Evolutionary conservation across 1,140 invertebrate genomes (phyloP), one percentile per base, ranked within the genome.

Genomic region (Drosophila watanabei): DNA sequence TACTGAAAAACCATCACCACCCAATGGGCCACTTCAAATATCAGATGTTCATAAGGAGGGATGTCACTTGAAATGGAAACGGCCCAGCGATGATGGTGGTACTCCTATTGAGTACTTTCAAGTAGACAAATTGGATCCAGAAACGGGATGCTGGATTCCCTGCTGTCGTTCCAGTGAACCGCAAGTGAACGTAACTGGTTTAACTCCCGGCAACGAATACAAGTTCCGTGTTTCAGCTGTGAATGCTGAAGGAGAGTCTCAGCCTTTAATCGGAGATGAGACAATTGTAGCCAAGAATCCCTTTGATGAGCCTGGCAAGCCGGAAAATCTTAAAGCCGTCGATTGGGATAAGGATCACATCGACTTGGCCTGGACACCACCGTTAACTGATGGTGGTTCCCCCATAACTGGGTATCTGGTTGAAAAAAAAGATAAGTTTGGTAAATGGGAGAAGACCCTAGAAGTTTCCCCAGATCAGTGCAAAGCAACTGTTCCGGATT

Each of bases 311-410:
- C 99, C 99, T 69, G 97, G 97, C 66, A 97, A 98, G 83, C 98
- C 98, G 14, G 97, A 97, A 63, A 96, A 98, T 82, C 95, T 99
- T 9, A 96, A 97, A 91, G 97, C 98, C 32, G 97, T 97, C 0
- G 98, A 99, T 93, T 99, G 98, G 97, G 98, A 99, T 94, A 98
- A 98, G 82, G 97, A 99, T 92, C 97, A 98, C 88, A 97, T 99
- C 54, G 97, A 98, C 92, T 95, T 98, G 9, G 96, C 96, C 81
- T 98, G 98, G 98, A 95, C 95, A 8, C 96, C 97, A 65, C 97
- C 97, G 0, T 93, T 94, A 37, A 95, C 95, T 30, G 97, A 98
- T 88, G 98, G 98, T 30, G 98, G 98, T 46, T 96, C 97, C 2
- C 98, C 97, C 39, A 96, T 99, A 59, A 96, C 97, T 28, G 96